Evolutionary conservation across 2,797 vertebrate genomes (phyloP), one percentile per base, ranked within the genome.

Genomic region (Mareca penelope): DNA sequence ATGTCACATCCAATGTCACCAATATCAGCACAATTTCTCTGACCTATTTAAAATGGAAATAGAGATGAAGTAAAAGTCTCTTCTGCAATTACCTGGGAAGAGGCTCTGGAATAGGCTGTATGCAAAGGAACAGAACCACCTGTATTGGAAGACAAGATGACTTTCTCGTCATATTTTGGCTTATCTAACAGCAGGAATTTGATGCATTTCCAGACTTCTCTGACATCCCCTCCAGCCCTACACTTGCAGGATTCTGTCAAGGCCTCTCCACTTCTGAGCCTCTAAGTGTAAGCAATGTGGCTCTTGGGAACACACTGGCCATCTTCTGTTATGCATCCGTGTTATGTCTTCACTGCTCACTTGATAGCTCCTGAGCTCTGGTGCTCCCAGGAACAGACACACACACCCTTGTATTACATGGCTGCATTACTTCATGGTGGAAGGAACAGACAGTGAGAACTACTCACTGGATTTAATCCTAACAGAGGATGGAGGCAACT

Each of bases 201-300:
- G 12, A 57, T 6, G 10, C 33, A 19, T 12, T 48, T 19, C 7
- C 16, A 1, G 1, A n/a, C 46, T 61, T 18, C 40, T 48, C 75
- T 16, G 56, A 28, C 28, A 50, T 21, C 14, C 9, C 10, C 14
- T 11, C 4, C 29, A n/a, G 60, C 33, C 26, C 55, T 44, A 53
- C 3, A 19, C 61, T 9, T 29, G 19, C 52, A 17, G 33, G 39
- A 39, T 29, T 57, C 53, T 21, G 33, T 22, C 23, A 50, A 60
- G n/a, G 31, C 13, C 50, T 19, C 26, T 33, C 35, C n/a, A 22
- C 57, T 33, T 59, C 39, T 15, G 82, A 80, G 81, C 4, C 5
- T 6, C 14, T 1, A 1, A 1, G 7, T 4, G 2, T 4, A 33
- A 75, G 46, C 17, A 33, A 48, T 1, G 0, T 1, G 1, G 15